phyloP scores from a whole-genome alignment of 2,797 vertebrate species.

The Enteromius trimaculatus region DNA sequence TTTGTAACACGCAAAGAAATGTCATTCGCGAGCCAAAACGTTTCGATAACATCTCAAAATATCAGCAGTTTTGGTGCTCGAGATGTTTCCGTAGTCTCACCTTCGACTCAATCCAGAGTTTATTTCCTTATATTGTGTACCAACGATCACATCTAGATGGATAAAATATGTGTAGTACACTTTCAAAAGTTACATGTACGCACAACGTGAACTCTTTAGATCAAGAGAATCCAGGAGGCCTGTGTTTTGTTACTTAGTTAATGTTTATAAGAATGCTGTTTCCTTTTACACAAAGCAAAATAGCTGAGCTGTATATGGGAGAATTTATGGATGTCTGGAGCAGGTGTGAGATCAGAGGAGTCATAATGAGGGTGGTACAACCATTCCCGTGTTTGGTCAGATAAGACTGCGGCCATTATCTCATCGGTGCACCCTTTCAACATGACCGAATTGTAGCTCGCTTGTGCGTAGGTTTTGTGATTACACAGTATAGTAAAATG shows the following conservation, averaged over 20 bases:
- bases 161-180: background rate
- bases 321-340: constrained; percentile 71
- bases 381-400: constrained; percentile 64
- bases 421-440: constrained; percentile 37
- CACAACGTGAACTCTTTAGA: background rate
- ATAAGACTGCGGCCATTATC: constrained; percentile 65
- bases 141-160: background rate
- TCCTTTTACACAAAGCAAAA: constrained; percentile 40
- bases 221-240: constrained; percentile 36
- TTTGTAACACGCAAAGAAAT: constrained; percentile 11
- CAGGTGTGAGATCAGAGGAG: constrained; percentile 71
- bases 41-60: constrained; percentile 21
- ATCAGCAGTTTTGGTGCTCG: constrained; percentile 1
- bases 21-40: background rate
- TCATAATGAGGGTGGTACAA: constrained; percentile 65
- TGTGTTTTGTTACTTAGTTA: constrained; percentile 57
- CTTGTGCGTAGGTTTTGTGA: constrained; percentile 15
- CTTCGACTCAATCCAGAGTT: constrained; percentile 6
- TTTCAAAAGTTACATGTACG: background rate
- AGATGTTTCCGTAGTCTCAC: constrained; percentile 55
- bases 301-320: constrained; percentile 54
- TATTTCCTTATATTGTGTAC: constrained; percentile 24
- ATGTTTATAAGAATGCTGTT: constrained; percentile 46
- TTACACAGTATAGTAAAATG: constrained; percentile 11
- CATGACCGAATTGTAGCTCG: constrained; percentile 42